phyloP scores from a whole-genome alignment of 64 coral and sea anemone species.

The Actinia equina region DNA sequence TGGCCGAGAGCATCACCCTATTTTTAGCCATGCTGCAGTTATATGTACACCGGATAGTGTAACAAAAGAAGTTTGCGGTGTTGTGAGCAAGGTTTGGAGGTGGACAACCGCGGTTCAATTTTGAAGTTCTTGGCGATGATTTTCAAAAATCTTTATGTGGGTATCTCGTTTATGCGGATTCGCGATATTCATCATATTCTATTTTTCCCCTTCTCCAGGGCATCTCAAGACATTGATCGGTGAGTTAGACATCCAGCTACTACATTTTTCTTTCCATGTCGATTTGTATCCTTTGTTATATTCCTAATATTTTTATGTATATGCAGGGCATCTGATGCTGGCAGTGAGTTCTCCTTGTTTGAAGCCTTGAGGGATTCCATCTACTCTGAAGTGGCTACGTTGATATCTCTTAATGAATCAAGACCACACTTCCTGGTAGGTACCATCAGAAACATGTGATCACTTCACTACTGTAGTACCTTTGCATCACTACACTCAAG shows the following conservation, averaged over 20 bases:
- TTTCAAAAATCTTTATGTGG: too few species aligned
- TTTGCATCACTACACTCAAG: too few species aligned
- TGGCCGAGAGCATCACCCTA: neutral
- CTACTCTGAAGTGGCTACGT: constrained; percentile 96
- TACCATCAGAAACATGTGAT: neutral
- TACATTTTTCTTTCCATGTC: neutral
- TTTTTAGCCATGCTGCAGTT: too few species aligned
- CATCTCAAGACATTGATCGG: constrained; percentile 60
- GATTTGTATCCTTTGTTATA: neutral
- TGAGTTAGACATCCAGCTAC: neutral
- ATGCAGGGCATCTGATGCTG: constrained; percentile 87
- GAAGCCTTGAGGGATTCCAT: constrained; percentile 97
- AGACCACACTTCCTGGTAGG: constrained; percentile 98
- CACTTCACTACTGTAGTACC: too few species aligned
- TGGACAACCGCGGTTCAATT: too few species aligned
- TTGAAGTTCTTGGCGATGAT: too few species aligned
- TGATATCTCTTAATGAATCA: constrained; percentile 98
- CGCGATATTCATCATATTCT: neutral
- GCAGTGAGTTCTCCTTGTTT: constrained; percentile 98
- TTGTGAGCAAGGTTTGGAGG: too few species aligned
- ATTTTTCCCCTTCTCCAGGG: neutral
- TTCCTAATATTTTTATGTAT: neutral
- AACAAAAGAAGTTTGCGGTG: too few species aligned
- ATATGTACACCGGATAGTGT: too few species aligned
- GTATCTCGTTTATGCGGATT: too few species aligned